These are phyloP conservation scores for Erethizon dorsatum DNA, from an alignment of 2,797 vertebrate species.

Conservation along the genomic window DNA sequence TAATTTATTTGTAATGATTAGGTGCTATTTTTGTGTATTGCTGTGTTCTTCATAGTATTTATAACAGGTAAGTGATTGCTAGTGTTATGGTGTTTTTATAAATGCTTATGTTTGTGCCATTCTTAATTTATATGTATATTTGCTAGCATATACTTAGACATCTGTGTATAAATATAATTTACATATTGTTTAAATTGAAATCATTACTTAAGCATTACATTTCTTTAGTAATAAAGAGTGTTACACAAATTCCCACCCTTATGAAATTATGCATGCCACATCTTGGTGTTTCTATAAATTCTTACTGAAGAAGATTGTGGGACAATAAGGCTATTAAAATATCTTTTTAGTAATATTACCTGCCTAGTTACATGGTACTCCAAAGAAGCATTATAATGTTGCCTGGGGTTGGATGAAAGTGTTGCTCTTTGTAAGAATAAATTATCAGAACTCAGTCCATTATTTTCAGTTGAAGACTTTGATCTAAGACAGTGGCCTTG, in stretches of 20 bases:
- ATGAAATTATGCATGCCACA: slow-evolving; percentile 14
- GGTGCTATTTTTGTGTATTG: slow-evolving; percentile 17
- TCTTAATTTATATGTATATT: slow-evolving; percentile 11
- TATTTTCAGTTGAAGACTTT: slow-evolving; percentile 87
- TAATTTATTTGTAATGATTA: slow-evolving; percentile 5
- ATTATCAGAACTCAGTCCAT: slow-evolving; percentile 80
- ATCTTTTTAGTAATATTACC: slow-evolving; percentile 76
- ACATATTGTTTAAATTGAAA: slow-evolving; percentile 41
- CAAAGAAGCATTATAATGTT: slow-evolving; percentile 77
- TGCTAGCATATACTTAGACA: slow-evolving; percentile 12
- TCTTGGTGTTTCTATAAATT: slow-evolving; percentile 60
- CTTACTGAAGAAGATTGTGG: slow-evolving; percentile 54
- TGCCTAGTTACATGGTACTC: slow-evolving; percentile 69
- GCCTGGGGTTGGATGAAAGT: slow-evolving; percentile 80
- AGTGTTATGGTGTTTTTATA: neutral
- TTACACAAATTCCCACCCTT: neutral
- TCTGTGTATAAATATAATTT: slow-evolving; percentile 42
- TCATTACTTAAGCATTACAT: slow-evolving; percentile 37
- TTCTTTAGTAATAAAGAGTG: neutral
- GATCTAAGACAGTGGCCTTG: slow-evolving; percentile 83
- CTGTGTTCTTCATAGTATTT: slow-evolving; percentile 43
- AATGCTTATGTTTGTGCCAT: neutral
- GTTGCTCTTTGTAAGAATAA: slow-evolving; percentile 78
- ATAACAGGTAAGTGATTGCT: neutral
- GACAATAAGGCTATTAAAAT: slow-evolving; percentile 79